Evolutionary conservation across 2,797 vertebrate genomes (phyloP), one percentile per base, ranked within the genome.

Genomic region (Bucorvus abyssinicus): DNA sequence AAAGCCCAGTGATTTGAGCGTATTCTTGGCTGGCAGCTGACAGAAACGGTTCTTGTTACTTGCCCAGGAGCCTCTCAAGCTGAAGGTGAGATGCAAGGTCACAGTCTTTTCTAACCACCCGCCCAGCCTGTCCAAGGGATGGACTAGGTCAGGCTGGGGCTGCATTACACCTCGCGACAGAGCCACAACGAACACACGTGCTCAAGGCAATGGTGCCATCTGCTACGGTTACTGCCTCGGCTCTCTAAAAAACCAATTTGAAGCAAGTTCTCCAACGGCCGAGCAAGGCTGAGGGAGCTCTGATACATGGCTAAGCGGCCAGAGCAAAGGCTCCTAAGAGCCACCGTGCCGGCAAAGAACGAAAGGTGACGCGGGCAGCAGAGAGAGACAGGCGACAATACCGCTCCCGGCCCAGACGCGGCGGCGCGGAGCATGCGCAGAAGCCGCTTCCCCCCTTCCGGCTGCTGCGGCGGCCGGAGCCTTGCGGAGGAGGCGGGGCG

Each of bases 361-460:
- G 12, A 63, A 5, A 38, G 5, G 11, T 12, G 11, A 17, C 18
- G 29, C 30, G 5, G 56, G 16, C 30, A 55, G 6, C 15, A 40
- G 8, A n/a, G 18, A 16, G 16, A 20, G 13, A 10, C 30, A n/a
- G 29, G 17, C 7, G 1, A 0, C 19, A 0, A 6, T 10, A 0
- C 10, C 5, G 5, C 38, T 13, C 9, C n/a, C 32, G 7, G 9
- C 20, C 24, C 59, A 0, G 22, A 6, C 7, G 21, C 0, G 6
- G 23, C 55, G 12, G 30, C 18, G 24, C 56, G 5, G 63, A 26
- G 84, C 89, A 56, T 36, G 95, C 94, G 93, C 91, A 63, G 4
- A 9, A 22, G 10, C 49, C 24, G 1, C 76, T 22, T 6, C 30
- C 15, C 17, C 44, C 12, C 29, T 90, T 81, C 95, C 91, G 89